Evolutionary conservation across 1,140 invertebrate species (phyloP).

Genomic region (Gonioctena quinquepunctata): DNA sequence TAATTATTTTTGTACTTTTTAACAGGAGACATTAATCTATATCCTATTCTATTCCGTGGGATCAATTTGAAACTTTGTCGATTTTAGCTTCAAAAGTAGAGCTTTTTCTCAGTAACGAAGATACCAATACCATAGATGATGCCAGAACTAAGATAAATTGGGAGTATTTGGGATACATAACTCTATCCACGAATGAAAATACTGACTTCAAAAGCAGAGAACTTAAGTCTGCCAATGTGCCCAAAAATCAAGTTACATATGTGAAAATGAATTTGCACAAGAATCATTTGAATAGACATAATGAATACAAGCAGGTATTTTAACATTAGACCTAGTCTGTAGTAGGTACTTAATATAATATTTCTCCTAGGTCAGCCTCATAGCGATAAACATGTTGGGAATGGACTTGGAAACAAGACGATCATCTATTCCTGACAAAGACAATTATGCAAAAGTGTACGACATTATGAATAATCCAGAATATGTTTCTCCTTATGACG

Average conservation of each 20-base stretch:
- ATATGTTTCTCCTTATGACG: conserved; percentile 85
- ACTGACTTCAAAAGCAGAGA: conserved; percentile 84
- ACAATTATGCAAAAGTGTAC: conserved; percentile 43
- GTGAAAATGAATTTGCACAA: conserved; percentile 83
- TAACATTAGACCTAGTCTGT: not conserved
- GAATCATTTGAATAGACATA: conserved; percentile 76
- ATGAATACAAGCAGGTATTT: conserved; percentile 79
- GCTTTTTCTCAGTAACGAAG: conserved; percentile 62
- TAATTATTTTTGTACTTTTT: no score
- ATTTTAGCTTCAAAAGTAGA: conserved; percentile 65
- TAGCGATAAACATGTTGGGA: conserved; percentile 54
- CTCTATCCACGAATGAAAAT: conserved; percentile 78
- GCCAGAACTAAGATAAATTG: conserved; percentile 59
- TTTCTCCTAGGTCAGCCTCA: conserved; percentile 52
- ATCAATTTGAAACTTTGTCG: no score
- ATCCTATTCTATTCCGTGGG: no score
- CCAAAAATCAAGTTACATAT: conserved; percentile 76
- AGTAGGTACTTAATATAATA: not conserved
- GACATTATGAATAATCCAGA: conserved; percentile 61
- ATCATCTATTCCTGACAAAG: conserved; percentile 19
- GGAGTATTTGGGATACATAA: conserved; percentile 79
- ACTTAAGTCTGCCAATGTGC: conserved; percentile 81
- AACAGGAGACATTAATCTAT: no score
- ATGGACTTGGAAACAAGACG: conserved; percentile 33
- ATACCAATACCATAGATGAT: conserved; percentile 57